These are phyloP conservation scores for Sturnus vulgaris DNA, from an alignment of 2,113 vertebrate genomes.

Conservation along the genomic window DNA sequence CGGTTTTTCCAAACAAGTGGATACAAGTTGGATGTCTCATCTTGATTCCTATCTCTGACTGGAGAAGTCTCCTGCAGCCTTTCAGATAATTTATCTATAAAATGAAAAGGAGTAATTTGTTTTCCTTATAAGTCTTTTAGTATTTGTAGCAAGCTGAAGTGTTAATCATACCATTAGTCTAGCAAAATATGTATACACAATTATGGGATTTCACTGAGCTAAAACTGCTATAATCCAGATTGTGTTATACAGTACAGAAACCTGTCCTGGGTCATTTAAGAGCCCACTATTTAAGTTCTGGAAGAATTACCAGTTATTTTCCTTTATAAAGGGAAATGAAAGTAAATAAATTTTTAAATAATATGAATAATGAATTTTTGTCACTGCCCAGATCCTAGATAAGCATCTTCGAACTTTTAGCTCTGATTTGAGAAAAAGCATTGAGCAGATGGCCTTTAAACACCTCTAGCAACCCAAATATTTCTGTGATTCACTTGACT, in stretches of 20 bases:
- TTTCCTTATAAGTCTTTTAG: neutral
- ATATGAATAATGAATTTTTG: neutral
- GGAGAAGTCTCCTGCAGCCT: neutral
- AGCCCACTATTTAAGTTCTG: neutral
- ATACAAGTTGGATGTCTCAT: neutral
- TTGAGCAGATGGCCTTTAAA: neutral
- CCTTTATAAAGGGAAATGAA: neutral
- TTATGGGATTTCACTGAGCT: neutral
- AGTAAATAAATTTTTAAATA: neutral
- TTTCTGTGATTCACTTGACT: neutral
- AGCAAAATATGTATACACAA: constrained; percentile 5
- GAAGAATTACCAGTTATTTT: constrained; percentile 17
- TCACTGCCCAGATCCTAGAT: neutral
- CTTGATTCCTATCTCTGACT: neutral
- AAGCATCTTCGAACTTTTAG: neutral
- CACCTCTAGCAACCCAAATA: neutral
- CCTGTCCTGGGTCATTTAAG: neutral
- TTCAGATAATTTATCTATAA: neutral
- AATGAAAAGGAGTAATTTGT: neutral
- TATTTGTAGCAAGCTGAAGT: neutral
- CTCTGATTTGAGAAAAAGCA: neutral
- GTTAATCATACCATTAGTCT: neutral
- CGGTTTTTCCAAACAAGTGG: neutral
- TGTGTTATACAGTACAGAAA: constrained; percentile 6
- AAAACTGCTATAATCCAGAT: constrained; percentile 7